A percentile compares a stretch with the other conserved stretches of the same genome.
phyloP scores from a whole-genome alignment of 2,113 vertebrate species.

The Centropus bengalensis region DNA sequence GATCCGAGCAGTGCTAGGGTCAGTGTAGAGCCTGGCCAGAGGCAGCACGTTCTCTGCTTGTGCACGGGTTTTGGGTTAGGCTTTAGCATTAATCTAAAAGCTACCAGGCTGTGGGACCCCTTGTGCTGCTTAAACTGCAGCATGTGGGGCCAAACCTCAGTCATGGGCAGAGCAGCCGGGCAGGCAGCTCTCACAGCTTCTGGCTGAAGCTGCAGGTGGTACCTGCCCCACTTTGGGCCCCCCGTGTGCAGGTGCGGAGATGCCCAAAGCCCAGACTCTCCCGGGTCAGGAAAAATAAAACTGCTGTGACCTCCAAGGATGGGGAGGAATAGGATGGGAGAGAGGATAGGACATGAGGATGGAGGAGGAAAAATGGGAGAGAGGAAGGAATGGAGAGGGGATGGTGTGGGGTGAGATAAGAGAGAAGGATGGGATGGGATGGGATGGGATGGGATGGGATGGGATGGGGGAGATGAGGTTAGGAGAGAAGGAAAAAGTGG shows the following conservation, averaged over 20 bases:
- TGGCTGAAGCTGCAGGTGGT: not conserved
- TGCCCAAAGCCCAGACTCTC: not conserved
- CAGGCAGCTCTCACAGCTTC: too few relatives aligned
- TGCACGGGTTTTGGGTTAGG: fast-evolving
- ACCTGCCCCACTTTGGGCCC: not conserved
- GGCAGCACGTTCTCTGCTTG: fast-evolving
- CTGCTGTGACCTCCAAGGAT: not conserved
- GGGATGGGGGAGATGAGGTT: too few relatives aligned
- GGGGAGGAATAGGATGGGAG: too few relatives aligned
- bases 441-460: not conserved
- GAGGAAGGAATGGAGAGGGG: too few relatives aligned
- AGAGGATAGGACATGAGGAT: not conserved
- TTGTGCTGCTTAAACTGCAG: not conserved
- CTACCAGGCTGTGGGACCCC: not conserved
- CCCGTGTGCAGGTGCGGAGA: fast-evolving
- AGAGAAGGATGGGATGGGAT: not conserved
- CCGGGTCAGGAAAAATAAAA: not conserved
- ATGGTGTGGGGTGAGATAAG: too few relatives aligned
- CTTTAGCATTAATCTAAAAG: too few relatives aligned
- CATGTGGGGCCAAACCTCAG: fast-evolving
- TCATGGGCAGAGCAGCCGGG: fast-evolving
- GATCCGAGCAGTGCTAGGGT: not conserved
- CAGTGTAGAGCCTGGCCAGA: not conserved
- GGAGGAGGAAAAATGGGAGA: too few relatives aligned
- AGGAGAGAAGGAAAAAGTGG: too few relatives aligned